phyloP scores from a whole-genome alignment of 2,797 vertebrate genomes.

The Eleutherodactylus coqui region DNA sequence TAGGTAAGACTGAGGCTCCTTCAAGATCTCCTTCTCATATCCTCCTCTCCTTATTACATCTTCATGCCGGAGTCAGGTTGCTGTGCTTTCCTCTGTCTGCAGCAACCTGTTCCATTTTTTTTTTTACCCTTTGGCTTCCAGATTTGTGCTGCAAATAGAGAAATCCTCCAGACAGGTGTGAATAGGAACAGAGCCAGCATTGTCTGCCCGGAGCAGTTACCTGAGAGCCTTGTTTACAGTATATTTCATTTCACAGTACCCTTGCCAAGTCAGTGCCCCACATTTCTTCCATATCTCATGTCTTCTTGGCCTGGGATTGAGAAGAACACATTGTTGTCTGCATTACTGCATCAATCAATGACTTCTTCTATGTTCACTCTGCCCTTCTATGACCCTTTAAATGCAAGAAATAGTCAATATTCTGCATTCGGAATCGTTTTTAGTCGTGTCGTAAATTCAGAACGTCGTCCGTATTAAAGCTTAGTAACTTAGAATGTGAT shows the following conservation, averaged over 20 bases:
- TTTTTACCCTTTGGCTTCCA: not conserved
- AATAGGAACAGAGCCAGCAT: conserved; percentile 71
- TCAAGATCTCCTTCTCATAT: not conserved
- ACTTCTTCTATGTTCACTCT: not conserved
- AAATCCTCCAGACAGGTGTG: conserved; percentile 67
- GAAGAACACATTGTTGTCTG: conserved; percentile 1
- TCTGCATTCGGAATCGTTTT: not conserved
- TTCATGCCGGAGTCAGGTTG: not conserved
- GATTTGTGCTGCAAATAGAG: conserved; percentile 61
- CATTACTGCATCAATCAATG: conserved; percentile 28
- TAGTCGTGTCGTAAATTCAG: not conserved
- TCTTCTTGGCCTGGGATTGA: conserved; percentile 15
- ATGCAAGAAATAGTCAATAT: not conserved
- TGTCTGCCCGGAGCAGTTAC: conserved; percentile 68
- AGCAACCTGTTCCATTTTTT: conserved; percentile 30
- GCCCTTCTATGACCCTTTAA: not conserved
- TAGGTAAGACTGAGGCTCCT: conserved; percentile 24
- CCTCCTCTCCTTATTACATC: not conserved
- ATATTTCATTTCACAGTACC: not conserved
- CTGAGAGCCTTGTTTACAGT: conserved; percentile 27
- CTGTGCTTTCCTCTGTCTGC: conserved; percentile 1
- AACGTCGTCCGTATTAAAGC: not conserved
- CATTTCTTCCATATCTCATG: not conserved
- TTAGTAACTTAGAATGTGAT: conserved; percentile 7
- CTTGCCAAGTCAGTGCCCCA: conserved; percentile 26